Conservation (phyloP, 2,888 invertebrate genomes). For the Agrotis exclamationis region DNA sequence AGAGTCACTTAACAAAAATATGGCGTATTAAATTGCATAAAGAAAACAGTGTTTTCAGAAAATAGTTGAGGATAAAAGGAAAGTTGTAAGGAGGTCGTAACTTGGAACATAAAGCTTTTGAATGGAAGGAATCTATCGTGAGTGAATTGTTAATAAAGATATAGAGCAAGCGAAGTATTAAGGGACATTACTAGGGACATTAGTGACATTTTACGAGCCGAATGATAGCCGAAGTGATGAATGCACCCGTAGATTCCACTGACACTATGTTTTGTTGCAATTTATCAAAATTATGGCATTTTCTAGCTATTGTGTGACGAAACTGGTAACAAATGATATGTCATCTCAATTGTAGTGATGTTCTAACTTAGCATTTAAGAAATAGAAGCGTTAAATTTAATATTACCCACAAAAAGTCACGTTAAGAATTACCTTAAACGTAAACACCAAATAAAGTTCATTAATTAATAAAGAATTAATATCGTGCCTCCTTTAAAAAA, state of each 20-base stretch:
- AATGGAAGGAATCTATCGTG: constrained; percentile 88
- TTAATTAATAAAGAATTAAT: background rate
- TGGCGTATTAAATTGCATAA: constrained; percentile 89
- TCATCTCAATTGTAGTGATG: constrained; percentile 4
- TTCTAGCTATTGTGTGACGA: constrained; percentile 40
- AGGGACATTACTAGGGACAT: constrained; percentile 76
- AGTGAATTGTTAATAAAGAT: constrained; percentile 90
- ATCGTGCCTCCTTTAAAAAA: background rate
- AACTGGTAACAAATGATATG: constrained; percentile 41
- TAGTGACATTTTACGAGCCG: constrained; percentile 86
- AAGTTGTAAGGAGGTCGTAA: constrained; percentile 89
- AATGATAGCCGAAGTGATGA: constrained; percentile 81
- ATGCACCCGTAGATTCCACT: constrained; percentile 81
- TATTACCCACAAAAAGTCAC: background rate
- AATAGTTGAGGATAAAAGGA: constrained; percentile 88
- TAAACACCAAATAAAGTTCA: background rate
- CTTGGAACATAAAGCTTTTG: constrained; percentile 87
- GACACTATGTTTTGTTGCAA: constrained; percentile 72
- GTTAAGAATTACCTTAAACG: too few relatives aligned
- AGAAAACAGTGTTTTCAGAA: constrained; percentile 90
- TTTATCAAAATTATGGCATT: constrained; percentile 74
- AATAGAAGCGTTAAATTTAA: background rate
- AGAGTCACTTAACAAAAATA: constrained; percentile 88
- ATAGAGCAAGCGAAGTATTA: constrained; percentile 87
- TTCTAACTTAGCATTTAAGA: background rate